Percentiles rank a stretch among this genome's conserved stretches.
phyloP scores from a whole-genome alignment of 1,140 invertebrate genomes.

The Chironomus striatipennis region DNA sequence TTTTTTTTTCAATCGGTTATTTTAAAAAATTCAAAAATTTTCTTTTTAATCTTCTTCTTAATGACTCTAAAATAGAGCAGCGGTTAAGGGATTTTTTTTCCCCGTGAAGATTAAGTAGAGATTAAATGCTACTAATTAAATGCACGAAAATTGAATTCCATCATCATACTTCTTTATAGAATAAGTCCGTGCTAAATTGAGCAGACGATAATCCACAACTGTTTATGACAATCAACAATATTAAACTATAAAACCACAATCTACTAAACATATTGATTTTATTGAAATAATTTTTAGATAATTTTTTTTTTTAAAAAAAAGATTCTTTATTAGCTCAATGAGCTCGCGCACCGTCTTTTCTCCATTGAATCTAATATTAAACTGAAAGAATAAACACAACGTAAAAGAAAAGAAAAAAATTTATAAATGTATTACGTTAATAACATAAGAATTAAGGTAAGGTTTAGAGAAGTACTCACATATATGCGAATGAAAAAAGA shows the following conservation, averaged over 20 bases:
- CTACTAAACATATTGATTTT: neutral
- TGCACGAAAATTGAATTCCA: neutral
- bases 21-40: no score
- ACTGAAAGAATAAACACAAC: neutral
- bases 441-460: neutral
- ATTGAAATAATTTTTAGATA: neutral
- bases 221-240: neutral
- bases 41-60: no score
- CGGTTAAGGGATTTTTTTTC: no score
- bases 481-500: neutral
- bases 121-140: no score
- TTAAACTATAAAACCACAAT: slow-evolving; percentile 14
- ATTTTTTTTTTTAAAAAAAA: neutral
- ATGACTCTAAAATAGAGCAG: no score
- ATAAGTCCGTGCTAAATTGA: slow-evolving; percentile 6
- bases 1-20: no score
- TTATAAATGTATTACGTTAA: neutral
- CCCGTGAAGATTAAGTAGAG: no score
- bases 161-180: neutral
- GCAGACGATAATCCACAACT: slow-evolving; percentile 24
- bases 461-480: no score
- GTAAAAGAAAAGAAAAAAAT: neutral
- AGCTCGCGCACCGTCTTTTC: slow-evolving; percentile 4
- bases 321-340: neutral
- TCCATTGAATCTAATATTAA: neutral